These are phyloP conservation scores for Arbacia lixula DNA, from an alignment of 53 echinoderm and acorn worm genomes.

Conservation along the genomic window DNA sequence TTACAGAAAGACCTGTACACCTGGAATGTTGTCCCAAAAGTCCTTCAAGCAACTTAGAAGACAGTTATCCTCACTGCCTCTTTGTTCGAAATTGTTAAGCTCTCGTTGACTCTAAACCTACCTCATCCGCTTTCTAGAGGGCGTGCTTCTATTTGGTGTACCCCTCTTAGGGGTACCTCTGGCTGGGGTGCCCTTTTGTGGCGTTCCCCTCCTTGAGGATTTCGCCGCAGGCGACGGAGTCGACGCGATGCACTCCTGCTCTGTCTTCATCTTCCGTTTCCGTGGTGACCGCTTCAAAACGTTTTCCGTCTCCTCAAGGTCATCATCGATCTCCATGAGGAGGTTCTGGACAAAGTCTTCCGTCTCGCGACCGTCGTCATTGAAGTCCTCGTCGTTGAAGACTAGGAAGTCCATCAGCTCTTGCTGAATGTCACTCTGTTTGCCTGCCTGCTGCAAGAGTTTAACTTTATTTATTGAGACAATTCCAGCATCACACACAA, in stretches of 20 bases:
- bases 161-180: background rate
- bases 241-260: slow-evolving; percentile 58
- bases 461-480: too few relatives aligned
- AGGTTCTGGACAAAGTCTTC: slow-evolving; percentile 52
- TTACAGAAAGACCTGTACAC: too few relatives aligned
- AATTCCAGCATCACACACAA: too few relatives aligned
- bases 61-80: too few relatives aligned
- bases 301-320: slow-evolving; percentile 20
- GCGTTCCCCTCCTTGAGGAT: background rate
- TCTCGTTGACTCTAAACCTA: too few relatives aligned
- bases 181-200: background rate
- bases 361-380: slow-evolving; percentile 8
- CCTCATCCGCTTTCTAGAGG: slow-evolving; percentile 24
- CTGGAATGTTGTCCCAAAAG: too few relatives aligned
- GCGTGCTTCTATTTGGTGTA: too few relatives aligned
- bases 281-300: slow-evolving; percentile 47
- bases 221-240: slow-evolving; percentile 31
- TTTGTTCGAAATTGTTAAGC: too few relatives aligned
- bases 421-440: slow-evolving; percentile 17
- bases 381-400: slow-evolving; percentile 30
- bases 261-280: slow-evolving; percentile 76
- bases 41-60: too few relatives aligned
- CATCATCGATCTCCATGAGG: slow-evolving; percentile 41
- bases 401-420: slow-evolving; percentile 39
- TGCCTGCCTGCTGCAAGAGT: too few relatives aligned